These are phyloP conservation scores for Apodemia mormo DNA, from an alignment of 2,888 invertebrate genomes.

Conservation along the genomic window DNA sequence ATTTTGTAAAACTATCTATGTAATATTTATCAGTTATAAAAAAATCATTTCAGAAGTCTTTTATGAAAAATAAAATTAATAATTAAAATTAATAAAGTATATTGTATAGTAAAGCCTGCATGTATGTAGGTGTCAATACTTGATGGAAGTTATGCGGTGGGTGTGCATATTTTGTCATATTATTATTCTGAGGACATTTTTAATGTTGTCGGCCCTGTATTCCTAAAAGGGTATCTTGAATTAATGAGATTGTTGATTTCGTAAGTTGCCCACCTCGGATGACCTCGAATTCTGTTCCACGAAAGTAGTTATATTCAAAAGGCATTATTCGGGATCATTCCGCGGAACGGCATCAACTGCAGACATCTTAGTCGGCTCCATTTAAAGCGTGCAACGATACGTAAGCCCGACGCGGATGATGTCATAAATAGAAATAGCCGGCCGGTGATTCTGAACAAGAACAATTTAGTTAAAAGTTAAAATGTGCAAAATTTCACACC, in stretches of 20 bases:
- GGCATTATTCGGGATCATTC: slow-evolving; percentile 76
- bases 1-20: slow-evolving; percentile 19
- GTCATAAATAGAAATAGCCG: slow-evolving; percentile 83
- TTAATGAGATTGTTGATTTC: slow-evolving; percentile 71
- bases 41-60: not conserved
- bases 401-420: slow-evolving; percentile 81
- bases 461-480: slow-evolving; percentile 67
- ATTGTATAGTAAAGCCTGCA: not conserved
- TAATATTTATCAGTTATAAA: not conserved
- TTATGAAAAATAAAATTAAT: not conserved
- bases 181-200: slow-evolving; percentile 62
- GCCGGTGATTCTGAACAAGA: slow-evolving; percentile 60
- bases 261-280: slow-evolving; percentile 62
- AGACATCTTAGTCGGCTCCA: slow-evolving; percentile 79
- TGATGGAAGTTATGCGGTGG: slow-evolving; percentile 34
- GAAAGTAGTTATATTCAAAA: slow-evolving; percentile 67
- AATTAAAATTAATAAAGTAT: not conserved
- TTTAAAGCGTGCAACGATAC: slow-evolving; percentile 83
- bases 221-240: slow-evolving; percentile 77
- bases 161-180: slow-evolving; percentile 46
- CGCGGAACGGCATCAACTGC: slow-evolving; percentile 78
- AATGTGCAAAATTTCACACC: slow-evolving; percentile 52
- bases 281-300: slow-evolving; percentile 52
- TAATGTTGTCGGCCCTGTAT: slow-evolving; percentile 58
- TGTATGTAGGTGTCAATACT: not conserved